Percentiles rank a stretch among this genome's conserved stretches.
Conservation (phyloP, 2,888 invertebrate genomes). For the Digitonthophagus gazella region DNA sequence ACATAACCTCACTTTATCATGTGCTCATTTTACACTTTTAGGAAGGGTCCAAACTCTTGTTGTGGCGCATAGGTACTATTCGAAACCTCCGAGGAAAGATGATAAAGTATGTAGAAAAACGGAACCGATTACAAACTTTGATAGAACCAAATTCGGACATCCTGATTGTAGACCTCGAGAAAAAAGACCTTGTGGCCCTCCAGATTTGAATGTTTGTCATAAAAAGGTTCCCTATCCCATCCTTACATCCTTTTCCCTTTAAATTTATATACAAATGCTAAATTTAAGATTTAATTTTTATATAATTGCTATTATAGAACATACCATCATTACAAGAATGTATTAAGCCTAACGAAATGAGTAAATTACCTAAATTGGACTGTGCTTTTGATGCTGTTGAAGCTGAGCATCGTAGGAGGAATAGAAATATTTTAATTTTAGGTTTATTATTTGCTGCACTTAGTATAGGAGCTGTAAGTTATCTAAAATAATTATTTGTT, state of each 20-base stretch:
- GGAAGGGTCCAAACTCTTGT: constrained; percentile 21
- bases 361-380: constrained; percentile 35
- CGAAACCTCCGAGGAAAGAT: constrained; percentile 24
- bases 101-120: constrained; percentile 27
- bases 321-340: constrained; percentile 35
- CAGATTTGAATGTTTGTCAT: constrained; percentile 17
- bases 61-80: constrained; percentile 30
- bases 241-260: not conserved
- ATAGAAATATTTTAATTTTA: constrained; percentile 36
- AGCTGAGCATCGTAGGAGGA: constrained; percentile 29
- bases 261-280: not conserved
- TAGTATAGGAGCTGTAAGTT: constrained; percentile 41
- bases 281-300: constrained; percentile 23
- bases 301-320: too few relatives aligned
- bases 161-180: constrained; percentile 29
- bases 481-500: constrained; percentile 19
- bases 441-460: constrained; percentile 41
- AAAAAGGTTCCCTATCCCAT: constrained; percentile 21
- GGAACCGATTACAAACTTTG: constrained; percentile 24
- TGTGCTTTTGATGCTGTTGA: constrained; percentile 35
- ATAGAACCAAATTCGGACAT: constrained; percentile 20
- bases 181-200: constrained; percentile 26
- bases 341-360: constrained; percentile 33
- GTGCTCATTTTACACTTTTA: constrained; percentile 23
- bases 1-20: constrained; percentile 22